Percentiles rank a stretch among this genome's conserved stretches.
Conservation (phyloP, 2,888 invertebrate genomes). For the Drosophila emarginata region DNA sequence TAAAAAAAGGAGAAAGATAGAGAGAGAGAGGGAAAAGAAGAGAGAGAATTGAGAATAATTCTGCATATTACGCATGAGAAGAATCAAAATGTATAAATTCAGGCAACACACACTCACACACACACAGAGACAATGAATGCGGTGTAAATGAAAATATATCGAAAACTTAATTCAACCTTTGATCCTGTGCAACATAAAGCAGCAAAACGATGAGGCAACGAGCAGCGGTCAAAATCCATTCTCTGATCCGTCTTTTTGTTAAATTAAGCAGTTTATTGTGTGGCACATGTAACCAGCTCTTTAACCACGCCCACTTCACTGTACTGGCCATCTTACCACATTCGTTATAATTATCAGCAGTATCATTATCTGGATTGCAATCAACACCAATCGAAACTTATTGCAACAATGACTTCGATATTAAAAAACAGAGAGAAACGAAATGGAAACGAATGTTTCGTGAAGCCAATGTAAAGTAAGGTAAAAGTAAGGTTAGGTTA, state of each 20-base stretch:
- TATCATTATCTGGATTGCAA: conserved; percentile 16
- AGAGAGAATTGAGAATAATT: conserved; percentile 4
- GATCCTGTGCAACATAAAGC: conserved; percentile 17
- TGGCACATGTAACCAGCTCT: background rate
- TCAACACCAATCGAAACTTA: conserved; percentile 2
- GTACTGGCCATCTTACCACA: background rate
- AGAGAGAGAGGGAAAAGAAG: background rate
- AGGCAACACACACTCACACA: background rate
- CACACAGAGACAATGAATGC: conserved; percentile 9
- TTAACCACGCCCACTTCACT: background rate
- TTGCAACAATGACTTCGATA: background rate
- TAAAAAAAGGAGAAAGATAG: conserved; percentile 8
- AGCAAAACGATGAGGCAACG: background rate
- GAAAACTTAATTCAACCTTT: conserved; percentile 34
- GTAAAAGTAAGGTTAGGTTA: background rate
- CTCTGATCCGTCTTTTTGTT: conserved; percentile 20
- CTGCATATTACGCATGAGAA: conserved; percentile 8
- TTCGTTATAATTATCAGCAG: conserved; percentile 27
- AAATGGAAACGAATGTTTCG: background rate
- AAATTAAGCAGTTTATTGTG: conserved; percentile 32
- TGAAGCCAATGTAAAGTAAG: background rate
- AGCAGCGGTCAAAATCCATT: conserved; percentile 3
- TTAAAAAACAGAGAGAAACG: background rate
- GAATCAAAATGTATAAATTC: conserved; percentile 24
- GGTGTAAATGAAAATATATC: conserved; percentile 34